Conservation (phyloP, 2,888 invertebrate species). For the Oxyteleia sp. region DNA sequence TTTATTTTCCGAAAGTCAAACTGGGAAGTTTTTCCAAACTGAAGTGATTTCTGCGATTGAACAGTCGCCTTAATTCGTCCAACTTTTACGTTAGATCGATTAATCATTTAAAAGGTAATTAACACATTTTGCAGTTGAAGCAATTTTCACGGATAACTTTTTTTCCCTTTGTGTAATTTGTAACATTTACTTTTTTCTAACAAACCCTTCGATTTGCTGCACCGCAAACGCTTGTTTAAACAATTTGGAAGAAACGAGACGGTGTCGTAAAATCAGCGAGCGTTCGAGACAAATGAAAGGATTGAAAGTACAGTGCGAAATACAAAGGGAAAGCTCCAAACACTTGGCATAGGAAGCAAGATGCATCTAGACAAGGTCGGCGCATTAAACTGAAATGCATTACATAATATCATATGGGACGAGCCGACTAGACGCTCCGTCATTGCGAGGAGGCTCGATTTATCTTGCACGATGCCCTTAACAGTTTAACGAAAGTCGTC, state of each 20-base stretch:
- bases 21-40: no score
- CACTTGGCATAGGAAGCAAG: slow-evolving; percentile 80
- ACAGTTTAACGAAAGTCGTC: slow-evolving; percentile 65
- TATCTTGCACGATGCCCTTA: slow-evolving; percentile 65
- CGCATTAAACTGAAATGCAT: slow-evolving; percentile 85
- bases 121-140: no score
- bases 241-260: background rate
- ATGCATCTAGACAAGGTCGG: slow-evolving; percentile 85
- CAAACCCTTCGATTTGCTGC: no score
- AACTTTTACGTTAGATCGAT: no score
- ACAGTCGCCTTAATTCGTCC: no score
- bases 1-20: no score
- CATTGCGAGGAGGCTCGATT: slow-evolving; percentile 84
- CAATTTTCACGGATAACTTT: no score
- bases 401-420: slow-evolving; percentile 83
- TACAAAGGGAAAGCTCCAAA: slow-evolving; percentile 57
- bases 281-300: slow-evolving; percentile 27
- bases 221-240: background rate
- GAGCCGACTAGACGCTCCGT: slow-evolving; percentile 83
- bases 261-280: slow-evolving; percentile 4
- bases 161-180: no score
- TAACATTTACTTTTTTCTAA: no score
- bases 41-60: no score
- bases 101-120: no score
- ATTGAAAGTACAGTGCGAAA: slow-evolving; percentile 29